Percentiles rank a stretch among this genome's conserved stretches.
These are phyloP conservation scores for Troides helena DNA, from an alignment of 2,888 invertebrate species.

Conservation along the genomic window DNA sequence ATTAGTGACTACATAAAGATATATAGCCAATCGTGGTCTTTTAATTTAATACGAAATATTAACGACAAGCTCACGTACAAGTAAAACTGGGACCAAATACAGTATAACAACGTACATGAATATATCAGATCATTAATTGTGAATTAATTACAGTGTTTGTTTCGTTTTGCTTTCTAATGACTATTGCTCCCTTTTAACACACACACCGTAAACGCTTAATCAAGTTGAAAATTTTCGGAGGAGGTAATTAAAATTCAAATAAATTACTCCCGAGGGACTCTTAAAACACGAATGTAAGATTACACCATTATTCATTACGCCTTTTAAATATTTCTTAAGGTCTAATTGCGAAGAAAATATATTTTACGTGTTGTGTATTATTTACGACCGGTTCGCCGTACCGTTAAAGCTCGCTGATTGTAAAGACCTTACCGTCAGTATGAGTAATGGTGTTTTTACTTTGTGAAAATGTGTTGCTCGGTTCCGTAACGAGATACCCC, in stretches of 20 bases:
- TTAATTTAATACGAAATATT: background rate
- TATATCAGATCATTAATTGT: conserved; percentile 8
- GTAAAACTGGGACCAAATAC: background rate
- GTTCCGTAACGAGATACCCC: conserved; percentile 5
- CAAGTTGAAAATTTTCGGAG: conserved; percentile 10
- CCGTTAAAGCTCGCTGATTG: conserved; percentile 29
- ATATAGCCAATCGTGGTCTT: no score
- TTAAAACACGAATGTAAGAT: conserved; percentile 31
- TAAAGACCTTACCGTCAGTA: conserved; percentile 20
- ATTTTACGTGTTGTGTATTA: conserved; percentile 26
- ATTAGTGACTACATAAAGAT: no score
- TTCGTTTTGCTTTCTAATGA: conserved; percentile 18
- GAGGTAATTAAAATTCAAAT: conserved; percentile 29
- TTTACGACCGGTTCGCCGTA: conserved; percentile 24
- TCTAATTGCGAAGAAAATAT: conserved; percentile 29
- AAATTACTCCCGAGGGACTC: conserved; percentile 27
- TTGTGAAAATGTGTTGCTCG: conserved; percentile 12
- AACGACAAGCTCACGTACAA: background rate
- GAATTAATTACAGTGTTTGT: conserved; percentile 9
- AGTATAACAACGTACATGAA: background rate
- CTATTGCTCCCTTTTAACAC: conserved; percentile 20
- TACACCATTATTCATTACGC: conserved; percentile 27
- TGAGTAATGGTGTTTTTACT: conserved; percentile 26
- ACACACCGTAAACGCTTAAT: conserved; percentile 22
- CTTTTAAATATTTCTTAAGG: conserved; percentile 30